Conservation (phyloP, 2,113 vertebrate species). For the Buteo buteo region DNA sequence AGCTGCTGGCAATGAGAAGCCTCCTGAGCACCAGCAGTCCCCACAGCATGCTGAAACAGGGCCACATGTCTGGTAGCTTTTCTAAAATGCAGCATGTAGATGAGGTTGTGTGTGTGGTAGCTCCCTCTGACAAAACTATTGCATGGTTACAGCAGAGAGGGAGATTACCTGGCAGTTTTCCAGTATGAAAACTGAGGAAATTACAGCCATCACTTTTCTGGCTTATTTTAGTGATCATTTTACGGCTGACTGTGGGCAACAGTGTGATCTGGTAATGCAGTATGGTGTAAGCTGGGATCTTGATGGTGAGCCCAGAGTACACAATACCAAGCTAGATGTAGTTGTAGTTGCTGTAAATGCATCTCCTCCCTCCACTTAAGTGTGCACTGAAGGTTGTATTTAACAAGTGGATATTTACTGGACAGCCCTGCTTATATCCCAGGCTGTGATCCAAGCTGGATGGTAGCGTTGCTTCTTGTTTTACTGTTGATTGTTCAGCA, state of each 20-base stretch:
- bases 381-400: neutral
- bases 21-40: neutral
- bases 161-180: neutral
- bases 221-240: neutral
- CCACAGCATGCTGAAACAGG: neutral
- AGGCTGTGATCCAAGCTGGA: neutral
- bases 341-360: neutral
- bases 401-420: neutral
- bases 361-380: neutral
- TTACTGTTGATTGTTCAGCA: neutral
- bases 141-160: neutral
- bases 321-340: neutral
- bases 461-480: neutral
- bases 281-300: neutral
- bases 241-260: neutral
- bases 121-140: neutral
- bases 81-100: neutral
- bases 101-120: neutral
- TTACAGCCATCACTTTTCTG: neutral
- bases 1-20: neutral
- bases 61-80: rapidly evolving
- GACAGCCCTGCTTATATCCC: neutral
- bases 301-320: neutral
- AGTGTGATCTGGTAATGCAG: neutral
- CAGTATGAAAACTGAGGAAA: neutral